A percentile compares a stretch with the other conserved stretches of the same genome.
These are phyloP conservation scores for Ophthalmolycus amberensis DNA, from an alignment of 2,113 vertebrate species.

Conservation along the genomic window DNA sequence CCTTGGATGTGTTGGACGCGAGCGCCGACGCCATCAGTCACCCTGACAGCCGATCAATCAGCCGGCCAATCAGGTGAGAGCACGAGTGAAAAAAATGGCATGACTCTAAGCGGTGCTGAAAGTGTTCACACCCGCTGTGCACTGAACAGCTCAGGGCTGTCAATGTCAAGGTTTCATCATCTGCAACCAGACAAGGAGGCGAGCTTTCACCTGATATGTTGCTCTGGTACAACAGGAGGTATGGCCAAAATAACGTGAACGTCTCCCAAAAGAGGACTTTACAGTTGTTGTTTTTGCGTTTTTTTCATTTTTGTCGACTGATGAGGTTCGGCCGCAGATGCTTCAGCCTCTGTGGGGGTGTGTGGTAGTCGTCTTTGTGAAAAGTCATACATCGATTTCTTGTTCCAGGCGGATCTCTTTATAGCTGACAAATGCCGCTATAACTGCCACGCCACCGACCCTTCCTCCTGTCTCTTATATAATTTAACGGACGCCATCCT, in stretches of 20 bases:
- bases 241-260: conserved; percentile 23
- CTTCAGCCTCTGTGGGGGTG: conserved; percentile 1
- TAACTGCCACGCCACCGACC: neutral
- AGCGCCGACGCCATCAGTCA: conserved; percentile 64
- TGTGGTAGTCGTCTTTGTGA: conserved; percentile 21
- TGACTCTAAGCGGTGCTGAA: conserved; percentile 8
- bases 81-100: conserved; percentile 26
- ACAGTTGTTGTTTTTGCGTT: conserved; percentile 5
- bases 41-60: conserved; percentile 66
- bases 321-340: conserved; percentile 17
- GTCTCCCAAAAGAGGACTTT: neutral
- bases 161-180: conserved; percentile 24
- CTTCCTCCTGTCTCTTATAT: neutral
- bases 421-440: conserved; percentile 29
- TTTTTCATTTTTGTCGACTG: conserved; percentile 16
- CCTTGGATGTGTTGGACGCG: conserved; percentile 44
- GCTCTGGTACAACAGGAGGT: neutral
- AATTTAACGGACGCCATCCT: neutral
- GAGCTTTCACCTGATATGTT: neutral
- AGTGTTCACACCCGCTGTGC: conserved; percentile 24
- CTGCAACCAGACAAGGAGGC: conserved; percentile 2
- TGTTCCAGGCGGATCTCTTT: conserved; percentile 17
- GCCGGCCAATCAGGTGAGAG: conserved; percentile 56
- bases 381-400: conserved; percentile 33
- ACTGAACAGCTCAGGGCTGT: conserved; percentile 13